Evolutionary conservation across 2,888 invertebrate genomes (phyloP), one percentile per base, ranked within the genome.

Genomic region (Amphipoea lucens): DNA sequence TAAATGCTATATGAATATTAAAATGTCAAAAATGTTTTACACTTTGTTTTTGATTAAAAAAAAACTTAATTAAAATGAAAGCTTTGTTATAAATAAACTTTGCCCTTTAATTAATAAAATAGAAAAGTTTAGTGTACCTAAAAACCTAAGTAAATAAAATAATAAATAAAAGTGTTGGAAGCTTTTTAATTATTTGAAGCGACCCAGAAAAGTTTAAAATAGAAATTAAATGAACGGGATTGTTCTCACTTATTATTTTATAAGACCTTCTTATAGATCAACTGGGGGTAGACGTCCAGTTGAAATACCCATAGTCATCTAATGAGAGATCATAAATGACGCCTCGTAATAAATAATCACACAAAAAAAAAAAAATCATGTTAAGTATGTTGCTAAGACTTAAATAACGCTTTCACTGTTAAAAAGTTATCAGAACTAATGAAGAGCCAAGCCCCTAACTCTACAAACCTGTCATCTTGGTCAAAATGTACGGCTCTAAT

Each of bases 101-200:
- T 69, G 17, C 12, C 51, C 72, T 74, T 74, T 72, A 65, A 79
- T 79, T 82, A 79, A 57, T 82, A 23, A 40, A 65, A 63, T 69
- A 40, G 51, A 36, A 83, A 83, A 72, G 48, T 81, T 81, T 45
- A 23, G 11, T 65, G 29, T 71, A 63, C 17, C 17, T 54, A n/a
- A 68, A 71, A 68, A 74, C n/a, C 17, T 63, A 45, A n/a, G 36
- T 57, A 20, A 71, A 40, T 74, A 70, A 45, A 45, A 9, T 1
- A 45, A 1, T 11, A 45, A 11, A 11, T 11, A 45, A 45, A 11
- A 45, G 65, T 66, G 60, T 70, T 66, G 11, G 67, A 68, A 76
- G 23, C 36, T 66, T 76, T 81, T 60, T 17, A 67, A 67, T 17
- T 23, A 65, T 54, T 66, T 51, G 62, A 66, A 81, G 51, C n/a